These are phyloP conservation scores for Halcyon chelicuti DNA, from an alignment of 2,797 vertebrate species.

Conservation along the genomic window DNA sequence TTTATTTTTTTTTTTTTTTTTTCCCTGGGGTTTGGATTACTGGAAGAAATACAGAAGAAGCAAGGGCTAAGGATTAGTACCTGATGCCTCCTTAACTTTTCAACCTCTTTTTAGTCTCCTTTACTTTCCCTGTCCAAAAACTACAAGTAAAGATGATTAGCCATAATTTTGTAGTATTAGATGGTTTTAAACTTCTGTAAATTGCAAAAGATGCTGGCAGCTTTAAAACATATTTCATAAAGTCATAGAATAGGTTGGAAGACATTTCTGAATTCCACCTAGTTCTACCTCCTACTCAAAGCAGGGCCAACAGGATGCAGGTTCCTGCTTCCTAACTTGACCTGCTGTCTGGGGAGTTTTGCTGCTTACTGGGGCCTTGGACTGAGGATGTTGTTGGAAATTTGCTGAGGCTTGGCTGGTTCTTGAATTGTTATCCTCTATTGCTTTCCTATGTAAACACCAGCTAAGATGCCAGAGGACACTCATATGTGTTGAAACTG, in stretches of 20 bases:
- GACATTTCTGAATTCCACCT: background rate
- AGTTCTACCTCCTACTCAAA: background rate
- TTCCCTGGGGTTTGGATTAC: background rate
- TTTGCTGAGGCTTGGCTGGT: too few relatives aligned
- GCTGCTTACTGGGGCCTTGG: too few relatives aligned
- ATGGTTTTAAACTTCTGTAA: background rate
- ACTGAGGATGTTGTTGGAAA: too few relatives aligned
- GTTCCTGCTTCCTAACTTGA: too few relatives aligned
- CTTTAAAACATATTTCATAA: background rate
- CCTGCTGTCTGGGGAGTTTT: too few relatives aligned
- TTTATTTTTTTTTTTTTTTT: background rate
- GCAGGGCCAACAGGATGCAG: too few relatives aligned
- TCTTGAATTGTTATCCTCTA: too few relatives aligned
- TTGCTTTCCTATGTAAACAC: too few relatives aligned
- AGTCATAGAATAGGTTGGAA: background rate
- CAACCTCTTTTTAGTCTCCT: background rate
- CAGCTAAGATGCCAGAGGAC: too few relatives aligned
- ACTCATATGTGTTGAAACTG: too few relatives aligned
- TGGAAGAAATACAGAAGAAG: background rate
- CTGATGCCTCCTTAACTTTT: background rate
- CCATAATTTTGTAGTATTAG: background rate
- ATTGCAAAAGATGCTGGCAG: background rate
- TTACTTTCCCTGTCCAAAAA: background rate
- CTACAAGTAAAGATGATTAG: background rate
- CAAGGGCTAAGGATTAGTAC: background rate